Conservation (phyloP, 1,140 invertebrate genomes). For the Onthophagus taurus region DNA sequence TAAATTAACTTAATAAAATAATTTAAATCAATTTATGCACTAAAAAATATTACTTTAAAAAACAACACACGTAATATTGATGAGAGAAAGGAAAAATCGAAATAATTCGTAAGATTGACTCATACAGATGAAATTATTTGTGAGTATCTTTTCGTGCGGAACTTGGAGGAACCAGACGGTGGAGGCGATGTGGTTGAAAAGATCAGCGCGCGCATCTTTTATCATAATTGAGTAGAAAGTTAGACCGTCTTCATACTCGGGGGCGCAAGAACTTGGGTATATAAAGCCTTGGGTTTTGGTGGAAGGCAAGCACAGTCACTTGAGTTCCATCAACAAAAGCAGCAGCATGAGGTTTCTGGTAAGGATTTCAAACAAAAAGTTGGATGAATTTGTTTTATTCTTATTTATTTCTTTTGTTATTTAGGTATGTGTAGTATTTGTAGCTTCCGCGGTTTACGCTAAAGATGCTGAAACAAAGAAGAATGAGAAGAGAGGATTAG, state of each 20-base stretch:
- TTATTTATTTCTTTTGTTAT: not conserved
- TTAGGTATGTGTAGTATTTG: slow-evolving; percentile 5
- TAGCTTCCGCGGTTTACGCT: not conserved
- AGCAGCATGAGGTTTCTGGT: slow-evolving; percentile 14
- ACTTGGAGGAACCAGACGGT: too few relatives aligned
- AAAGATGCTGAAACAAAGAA: slow-evolving; percentile 8
- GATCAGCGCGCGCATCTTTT: slow-evolving; percentile 8
- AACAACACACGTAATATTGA: too few relatives aligned
- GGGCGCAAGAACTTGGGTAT: slow-evolving; percentile 3
- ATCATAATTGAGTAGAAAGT: slow-evolving; percentile 11
- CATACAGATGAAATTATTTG: too few relatives aligned
- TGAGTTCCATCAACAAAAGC: not conserved
- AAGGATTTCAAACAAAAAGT: slow-evolving; percentile 1
- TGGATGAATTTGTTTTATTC: not conserved
- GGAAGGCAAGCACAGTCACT: slow-evolving; percentile 4
- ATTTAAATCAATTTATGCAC: too few relatives aligned
- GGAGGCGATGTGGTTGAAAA: too few relatives aligned
- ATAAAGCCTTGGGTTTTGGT: slow-evolving; percentile 1
- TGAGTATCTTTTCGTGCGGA: too few relatives aligned
- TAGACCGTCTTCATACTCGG: slow-evolving; percentile 9
- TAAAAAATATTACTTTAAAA: too few relatives aligned
- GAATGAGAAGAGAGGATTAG: slow-evolving; percentile 6
- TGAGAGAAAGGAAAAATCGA: too few relatives aligned
- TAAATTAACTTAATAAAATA: too few relatives aligned
- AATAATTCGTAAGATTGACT: too few relatives aligned